Base-by-base conservation (phyloP, 2,888 invertebrate species). In the Coleophora deauratella region DNA sequence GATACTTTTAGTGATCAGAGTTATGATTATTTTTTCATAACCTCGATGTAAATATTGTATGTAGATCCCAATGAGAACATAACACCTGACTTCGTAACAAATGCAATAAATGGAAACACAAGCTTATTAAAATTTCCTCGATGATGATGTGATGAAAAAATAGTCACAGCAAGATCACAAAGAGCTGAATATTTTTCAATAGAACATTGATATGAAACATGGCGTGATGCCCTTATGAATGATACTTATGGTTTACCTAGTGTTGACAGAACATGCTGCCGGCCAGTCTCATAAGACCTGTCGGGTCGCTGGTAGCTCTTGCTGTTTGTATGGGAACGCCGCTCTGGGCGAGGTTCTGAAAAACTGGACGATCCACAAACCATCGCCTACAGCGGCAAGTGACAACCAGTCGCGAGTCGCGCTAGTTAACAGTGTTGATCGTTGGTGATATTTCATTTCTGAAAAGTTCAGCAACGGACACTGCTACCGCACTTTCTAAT, bases 351-450 rank as follows among this genome's bases (percentile, higher is more conserved):
- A 72, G 66, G 77, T 66, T 85, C 85, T 85, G 85, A 85, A 85
- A 85, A 85, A 85, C 85, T 85, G 82, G 85, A 84, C 84, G 84
- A 84, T 85, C 85, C 85, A 84, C 81, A 82, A 72, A 82, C 84
- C 79, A 82, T 74, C 84, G 85, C 82, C 85, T 82, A 84, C 77
- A 78, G 72, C 77, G 78, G 77, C 75, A 70, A 71, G 72, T 67
- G 79, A 71, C 72, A 75, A 74, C 74, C 67, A 77, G 74, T 74
- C 75, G 61, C 66, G 55, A 70, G 52, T 54, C 59, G 57, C 59
- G 66, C 65, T 62, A 81, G 69, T 62, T 50, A 74, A 68, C 76
- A 72, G 75, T 82, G 79, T 70, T 74, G 72, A 50, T 66, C 80
- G 80, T 82, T 82, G 81, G 66, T 80, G 77, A 79, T 59, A 77